Percentiles rank a stretch among this genome's conserved stretches.
Conservation (phyloP, 1,140 invertebrate genomes). For the Drosophila ercepeae region DNA sequence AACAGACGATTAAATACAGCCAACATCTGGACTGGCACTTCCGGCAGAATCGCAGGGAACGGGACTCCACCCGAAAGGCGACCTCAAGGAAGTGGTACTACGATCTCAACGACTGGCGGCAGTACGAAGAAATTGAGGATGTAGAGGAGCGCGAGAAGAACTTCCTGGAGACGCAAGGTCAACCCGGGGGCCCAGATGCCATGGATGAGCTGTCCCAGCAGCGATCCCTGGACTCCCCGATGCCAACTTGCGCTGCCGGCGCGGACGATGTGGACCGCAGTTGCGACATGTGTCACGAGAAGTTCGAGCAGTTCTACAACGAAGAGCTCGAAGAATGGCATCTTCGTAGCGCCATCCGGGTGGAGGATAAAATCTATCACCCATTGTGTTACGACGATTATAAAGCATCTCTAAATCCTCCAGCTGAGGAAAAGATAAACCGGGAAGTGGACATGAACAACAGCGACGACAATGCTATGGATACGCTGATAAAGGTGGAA, state of each 20-base stretch:
- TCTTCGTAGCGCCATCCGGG: conserved; percentile 91
- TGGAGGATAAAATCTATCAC: conserved; percentile 93
- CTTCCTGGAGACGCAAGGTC: conserved; percentile 92
- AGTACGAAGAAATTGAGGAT: conserved; percentile 97
- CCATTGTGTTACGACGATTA: conserved; percentile 95
- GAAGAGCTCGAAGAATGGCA: conserved; percentile 99
- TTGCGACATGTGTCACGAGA: conserved; percentile 95
- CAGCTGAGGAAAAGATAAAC: conserved; percentile 12
- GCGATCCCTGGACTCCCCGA: conserved; percentile 69
- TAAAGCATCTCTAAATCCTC: conserved; percentile 85
- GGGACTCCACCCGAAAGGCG: conserved; percentile 92
- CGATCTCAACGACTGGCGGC: conserved; percentile 95
- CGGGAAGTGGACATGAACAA: conserved; percentile 60
- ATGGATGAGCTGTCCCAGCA: conserved; percentile 77
- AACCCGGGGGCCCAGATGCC: conserved; percentile 86
- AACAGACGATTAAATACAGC: conserved; percentile 94
- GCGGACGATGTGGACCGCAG: conserved; percentile 86
- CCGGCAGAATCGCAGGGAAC: conserved; percentile 94
- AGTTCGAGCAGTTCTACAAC: conserved; percentile 96
- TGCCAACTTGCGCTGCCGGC: conserved; percentile 79
- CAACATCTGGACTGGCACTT: conserved; percentile 99
- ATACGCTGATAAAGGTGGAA: conserved; percentile 71
- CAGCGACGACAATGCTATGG: conserved; percentile 78
- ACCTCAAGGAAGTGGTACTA: conserved; percentile 95
- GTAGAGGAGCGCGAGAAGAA: conserved; percentile 95